Base-by-base conservation (phyloP, 2,113 vertebrate species). In the Micromys minutus region DNA sequence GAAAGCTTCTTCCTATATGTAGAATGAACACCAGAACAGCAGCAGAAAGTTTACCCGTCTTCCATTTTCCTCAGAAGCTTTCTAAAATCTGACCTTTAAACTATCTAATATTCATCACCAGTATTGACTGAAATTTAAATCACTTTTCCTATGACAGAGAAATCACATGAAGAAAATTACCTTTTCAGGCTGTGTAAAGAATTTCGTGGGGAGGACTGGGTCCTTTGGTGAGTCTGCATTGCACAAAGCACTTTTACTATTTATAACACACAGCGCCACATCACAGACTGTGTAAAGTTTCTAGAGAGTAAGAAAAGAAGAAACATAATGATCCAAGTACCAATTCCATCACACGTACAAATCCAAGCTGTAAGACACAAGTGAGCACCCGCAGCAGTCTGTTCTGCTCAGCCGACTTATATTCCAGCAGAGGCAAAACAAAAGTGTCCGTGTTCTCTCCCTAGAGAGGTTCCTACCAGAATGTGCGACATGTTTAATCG, bases 271-370 rank as follows among this genome's bases (percentile, higher is more conserved):
- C 10, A 99, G 98, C 45, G 99, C 99, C 85, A 99, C 99, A 84
- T 99, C 99, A 97, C 99, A 99, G n/a, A 99, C 99, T 36, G 99
- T 99, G 84, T 99, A 99, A 93, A 99, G 98, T 98, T 99, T 99
- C 99, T 99, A 98, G 55, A 86, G 42, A 95, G 55, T 61, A 97
- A 81, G 87, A 90, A 74, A 96, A 87, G n/a, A 90, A 94, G 24
- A 5, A 39, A 86, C 11, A 96, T 90, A 93, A 47, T 34, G 94
- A 90, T 52, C 55, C 61, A 80, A 88, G 15, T 61, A 85, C 57
- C 57, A 96, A 39, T 81, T 91, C 19, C 57, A 95, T 7, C 52
- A 72, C 65, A 88, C 47, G 26, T 6, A 93, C 59, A 94, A 93
- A 86, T 75, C 63, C 24, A 26, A 79, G 21, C 31, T 90, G 65